phyloP scores from a whole-genome alignment of 2,888 invertebrate genomes.

The Crioceris asparagi region DNA sequence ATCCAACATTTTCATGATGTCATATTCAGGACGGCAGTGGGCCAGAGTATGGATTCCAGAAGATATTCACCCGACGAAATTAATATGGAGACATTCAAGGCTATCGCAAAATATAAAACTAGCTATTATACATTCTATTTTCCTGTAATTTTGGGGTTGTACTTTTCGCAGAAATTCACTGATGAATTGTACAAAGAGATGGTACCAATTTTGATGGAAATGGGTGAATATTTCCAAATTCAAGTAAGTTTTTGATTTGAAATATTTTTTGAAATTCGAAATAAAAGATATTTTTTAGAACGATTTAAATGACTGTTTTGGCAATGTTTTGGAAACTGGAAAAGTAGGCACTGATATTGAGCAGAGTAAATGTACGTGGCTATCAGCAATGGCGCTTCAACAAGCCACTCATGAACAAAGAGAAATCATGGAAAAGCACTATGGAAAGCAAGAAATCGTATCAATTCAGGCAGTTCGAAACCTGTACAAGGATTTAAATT shows the following conservation, averaged over 20 bases:
- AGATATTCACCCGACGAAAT: too few species aligned
- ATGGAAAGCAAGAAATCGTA: slow-evolving; percentile 56
- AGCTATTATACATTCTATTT: slow-evolving; percentile 90
- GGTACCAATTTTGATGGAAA: slow-evolving; percentile 74
- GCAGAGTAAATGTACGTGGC: slow-evolving; percentile 95
- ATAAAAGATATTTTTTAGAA: too few species aligned
- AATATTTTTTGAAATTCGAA: too few species aligned
- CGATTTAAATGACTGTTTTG: slow-evolving; percentile 86
- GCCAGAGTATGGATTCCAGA: slow-evolving; percentile 78
- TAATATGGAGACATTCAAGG: too few species aligned
- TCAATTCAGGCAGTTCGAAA: slow-evolving; percentile 48
- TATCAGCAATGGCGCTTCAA: slow-evolving; percentile 80
- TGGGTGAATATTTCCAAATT: slow-evolving; percentile 94
- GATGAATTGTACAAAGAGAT: slow-evolving; percentile 74
- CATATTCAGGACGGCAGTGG: slow-evolving; percentile 64
- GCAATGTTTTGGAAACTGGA: slow-evolving; percentile 73
- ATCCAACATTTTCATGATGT: slow-evolving; percentile 76
- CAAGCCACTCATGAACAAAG: slow-evolving; percentile 60
- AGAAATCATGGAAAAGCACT: slow-evolving; percentile 63
- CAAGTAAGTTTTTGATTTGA: too few species aligned
- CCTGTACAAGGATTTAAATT: too few species aligned
- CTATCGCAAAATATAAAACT: slow-evolving; percentile 86
- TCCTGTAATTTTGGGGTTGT: slow-evolving; percentile 81
- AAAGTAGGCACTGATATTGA: slow-evolving; percentile 87
- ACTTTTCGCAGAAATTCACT: slow-evolving; percentile 69